Evolutionary conservation across 2,888 invertebrate genomes (phyloP).

Genomic region (Aleiodes alternator): DNA sequence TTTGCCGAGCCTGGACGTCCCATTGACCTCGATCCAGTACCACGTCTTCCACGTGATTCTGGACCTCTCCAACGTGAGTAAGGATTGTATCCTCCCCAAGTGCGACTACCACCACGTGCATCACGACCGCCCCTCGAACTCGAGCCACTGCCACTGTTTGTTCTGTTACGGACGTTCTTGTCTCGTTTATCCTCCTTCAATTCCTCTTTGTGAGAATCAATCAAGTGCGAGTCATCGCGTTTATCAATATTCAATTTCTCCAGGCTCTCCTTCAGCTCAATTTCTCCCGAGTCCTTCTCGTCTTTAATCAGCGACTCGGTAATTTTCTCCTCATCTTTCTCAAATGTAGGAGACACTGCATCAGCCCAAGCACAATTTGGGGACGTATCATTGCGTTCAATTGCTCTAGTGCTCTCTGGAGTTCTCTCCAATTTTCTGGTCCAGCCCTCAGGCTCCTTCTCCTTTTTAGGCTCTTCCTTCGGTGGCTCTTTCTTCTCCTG

Average conservation of each 20-base stretch:
- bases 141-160: conserved; percentile 76
- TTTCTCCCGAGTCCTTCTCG: conserved; percentile 61
- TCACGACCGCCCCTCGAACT: conserved; percentile 70
- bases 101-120: conserved; percentile 71
- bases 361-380: conserved; percentile 76
- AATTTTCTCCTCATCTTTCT: conserved; percentile 74
- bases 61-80: conserved; percentile 76
- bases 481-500: conserved; percentile 68
- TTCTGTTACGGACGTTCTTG: conserved; percentile 69
- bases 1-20: conserved; percentile 71
- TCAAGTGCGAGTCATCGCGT: conserved; percentile 75
- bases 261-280: conserved; percentile 66
- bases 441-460: conserved; percentile 77
- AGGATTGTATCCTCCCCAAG: conserved; percentile 72
- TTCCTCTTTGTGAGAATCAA: conserved; percentile 61
- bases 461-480: conserved; percentile 76
- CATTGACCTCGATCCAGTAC: conserved; percentile 70
- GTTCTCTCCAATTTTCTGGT: conserved; percentile 77
- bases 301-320: conserved; percentile 75
- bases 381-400: conserved; percentile 63
- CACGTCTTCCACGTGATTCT: conserved; percentile 73
- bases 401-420: conserved; percentile 54
- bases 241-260: conserved; percentile 70
- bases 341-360: conserved; percentile 71
- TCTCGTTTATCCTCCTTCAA: conserved; percentile 74